These are phyloP conservation scores for Linyphia triangularis DNA, from an alignment of 2,888 invertebrate species.

Conservation along the genomic window DNA sequence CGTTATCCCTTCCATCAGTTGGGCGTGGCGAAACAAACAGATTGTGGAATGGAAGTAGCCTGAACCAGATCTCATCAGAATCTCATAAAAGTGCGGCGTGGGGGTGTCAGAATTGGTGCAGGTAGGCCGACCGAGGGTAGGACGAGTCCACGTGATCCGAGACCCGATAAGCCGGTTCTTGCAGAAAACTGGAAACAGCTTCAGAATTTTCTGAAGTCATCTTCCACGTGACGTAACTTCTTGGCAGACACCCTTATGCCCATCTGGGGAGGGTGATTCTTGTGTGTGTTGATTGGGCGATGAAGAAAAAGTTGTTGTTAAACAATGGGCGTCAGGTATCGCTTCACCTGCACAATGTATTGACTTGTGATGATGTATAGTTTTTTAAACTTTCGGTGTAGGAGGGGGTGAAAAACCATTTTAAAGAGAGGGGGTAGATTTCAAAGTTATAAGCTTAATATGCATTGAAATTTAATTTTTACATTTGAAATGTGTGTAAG, in stretches of 20 bases:
- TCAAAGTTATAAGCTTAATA: too few relatives aligned
- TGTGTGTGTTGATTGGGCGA: neutral
- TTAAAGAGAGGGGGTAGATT: too few relatives aligned
- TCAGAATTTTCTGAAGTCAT: slow-evolving; percentile 14
- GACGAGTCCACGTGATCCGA: slow-evolving; percentile 54
- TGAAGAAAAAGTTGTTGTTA: neutral
- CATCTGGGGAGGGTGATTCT: neutral
- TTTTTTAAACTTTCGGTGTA: too few relatives aligned
- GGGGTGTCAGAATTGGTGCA: slow-evolving; percentile 43
- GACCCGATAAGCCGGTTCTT: slow-evolving; percentile 69
- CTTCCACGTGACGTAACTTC: neutral
- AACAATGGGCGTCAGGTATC: slow-evolving; percentile 3
- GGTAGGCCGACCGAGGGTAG: slow-evolving; percentile 37
- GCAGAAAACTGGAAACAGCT: slow-evolving; percentile 46
- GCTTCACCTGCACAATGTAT: neutral
- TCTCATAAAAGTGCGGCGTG: slow-evolving; percentile 22
- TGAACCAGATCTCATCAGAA: slow-evolving; percentile 57
- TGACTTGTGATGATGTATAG: neutral
- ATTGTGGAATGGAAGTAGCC: neutral
- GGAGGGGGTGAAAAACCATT: too few relatives aligned
- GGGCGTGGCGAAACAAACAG: slow-evolving; percentile 35
- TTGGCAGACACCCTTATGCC: slow-evolving; percentile 2
- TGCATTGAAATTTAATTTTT: too few relatives aligned
- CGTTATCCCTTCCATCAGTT: slow-evolving; percentile 2
- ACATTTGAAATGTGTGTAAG: too few relatives aligned